Base-by-base conservation (phyloP, 2,113 vertebrate genomes). In the Hemiprocne comata region DNA sequence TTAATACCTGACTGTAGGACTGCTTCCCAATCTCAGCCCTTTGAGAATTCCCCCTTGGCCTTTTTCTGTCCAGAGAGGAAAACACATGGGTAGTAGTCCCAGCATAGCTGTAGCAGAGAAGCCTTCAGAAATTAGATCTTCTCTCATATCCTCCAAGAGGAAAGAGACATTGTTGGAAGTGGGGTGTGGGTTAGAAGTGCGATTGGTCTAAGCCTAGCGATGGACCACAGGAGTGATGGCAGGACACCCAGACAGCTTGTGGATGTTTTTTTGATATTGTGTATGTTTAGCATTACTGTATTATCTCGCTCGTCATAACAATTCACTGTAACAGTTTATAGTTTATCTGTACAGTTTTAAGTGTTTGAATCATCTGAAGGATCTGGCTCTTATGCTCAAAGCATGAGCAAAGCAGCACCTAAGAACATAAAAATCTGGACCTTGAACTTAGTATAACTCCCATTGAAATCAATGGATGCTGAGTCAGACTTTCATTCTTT, bases 401-500 rank as follows among this genome's bases (percentile, higher is more conserved):
- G 29, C 4, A 1, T 29, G n/a, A 87, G 62, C 70, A 83, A 87
- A 91, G 40, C 57, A 89, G 21, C 70, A 78, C 50, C 44, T 61
- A 23, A 94, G 78, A 91, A 77, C 42, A 40, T 61, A 92, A 92
- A 94, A 95, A 69, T 51, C 61, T 4, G 2, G 84, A 58, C 81
- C 87, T 87, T 92, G 87, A 92, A 95, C 57, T 92, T 33, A 2
- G 48, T 48, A 1, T 90, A 94, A 84, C 70, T 90, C 53, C 58
- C 34, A 69, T 95, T 91, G 81, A 87, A 93, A 89, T 70, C 66
- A 7, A 73, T 92, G 89, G 54, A 91, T 91, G 80, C 80, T 94
- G 89, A 94, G 77, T 94, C 84, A 89, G 87, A 81, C 78, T 67
- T 83, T 85, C 85, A 91, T 90, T 89, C 84, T 81, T 89, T 69